Evolutionary conservation across 2,888 invertebrate genomes (phyloP), one percentile per base, ranked within the genome.

Genomic region (Malachius bipustulatus): DNA sequence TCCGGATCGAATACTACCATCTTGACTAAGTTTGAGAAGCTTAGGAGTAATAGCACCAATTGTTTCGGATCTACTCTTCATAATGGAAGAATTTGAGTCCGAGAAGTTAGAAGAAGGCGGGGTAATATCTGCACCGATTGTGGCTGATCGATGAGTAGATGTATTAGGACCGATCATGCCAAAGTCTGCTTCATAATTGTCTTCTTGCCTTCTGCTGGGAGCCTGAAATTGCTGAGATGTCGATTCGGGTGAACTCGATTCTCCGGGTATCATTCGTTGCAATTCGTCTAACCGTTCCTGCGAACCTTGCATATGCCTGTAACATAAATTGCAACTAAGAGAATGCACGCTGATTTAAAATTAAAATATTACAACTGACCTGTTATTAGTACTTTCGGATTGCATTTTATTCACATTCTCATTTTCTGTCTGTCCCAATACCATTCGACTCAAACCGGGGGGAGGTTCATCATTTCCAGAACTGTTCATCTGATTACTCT

Each of bases 401-500:
- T n/a, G n/a, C n/a, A n/a, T n/a, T n/a, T n/a, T n/a, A n/a, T n/a
- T n/a, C n/a, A n/a, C n/a, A n/a, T n/a, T n/a, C n/a, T n/a, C n/a
- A 19, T 19, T 19, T 19, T 49, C 51, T 4, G 47, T 49, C 35
- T 50, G 51, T 1, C 79, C 79, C 1, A 78, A 64, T 2, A 77
- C 78, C 65, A 78, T 66, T 44, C 79, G 63, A 9, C 76, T 71
- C 6, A 77, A 51, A 0, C 77, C 77, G 0, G 75, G 74, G 2
- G 77, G 76, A 1, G 75, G 76, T 41, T 70, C 62, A 37, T 65
- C 66, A 34, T 65, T 19, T 19, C 24, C 61, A 39, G 61, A 62
- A 29, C 63, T 64, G 44, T 41, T 37, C 26, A 41, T 16, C 30
- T 30, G 4, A 4, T 4, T 19, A 19, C 6, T n/a, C n/a, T 6